These are phyloP conservation scores for Lepidocolaptes lacrymiger DNA, from an alignment of 2,797 vertebrate species.

Conservation along the genomic window DNA sequence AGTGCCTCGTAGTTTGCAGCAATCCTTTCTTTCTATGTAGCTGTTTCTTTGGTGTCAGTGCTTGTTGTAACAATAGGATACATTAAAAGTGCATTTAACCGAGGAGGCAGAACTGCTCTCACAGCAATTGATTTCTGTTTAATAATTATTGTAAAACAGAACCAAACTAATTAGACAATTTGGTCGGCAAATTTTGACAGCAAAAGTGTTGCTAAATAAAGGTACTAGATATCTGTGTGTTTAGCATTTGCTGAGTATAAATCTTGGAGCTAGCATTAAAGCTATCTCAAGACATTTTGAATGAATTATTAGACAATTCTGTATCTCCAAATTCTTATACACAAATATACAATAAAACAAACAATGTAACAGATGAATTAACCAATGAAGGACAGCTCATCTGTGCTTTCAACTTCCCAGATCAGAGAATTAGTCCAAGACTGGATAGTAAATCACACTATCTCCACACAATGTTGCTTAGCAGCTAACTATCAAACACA, in stretches of 20 bases:
- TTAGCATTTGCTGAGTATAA: not conserved
- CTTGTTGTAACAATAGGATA: slow-evolving; percentile 67
- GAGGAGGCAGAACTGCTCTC: not conserved
- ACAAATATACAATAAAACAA: slow-evolving; percentile 45
- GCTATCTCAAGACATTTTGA: not conserved
- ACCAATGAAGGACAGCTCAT: slow-evolving; percentile 25
- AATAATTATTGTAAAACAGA: not conserved
- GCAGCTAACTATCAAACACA: slow-evolving; percentile 21
- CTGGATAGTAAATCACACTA: slow-evolving; percentile 32
- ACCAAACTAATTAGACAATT: not conserved
- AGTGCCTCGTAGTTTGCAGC: slow-evolving; percentile 75
- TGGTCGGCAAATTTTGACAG: not conserved
- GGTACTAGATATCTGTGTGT: not conserved
- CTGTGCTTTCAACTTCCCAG: not conserved
- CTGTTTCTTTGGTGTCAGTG: slow-evolving; percentile 66
- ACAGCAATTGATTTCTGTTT: not conserved
- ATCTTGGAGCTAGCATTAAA: not conserved
- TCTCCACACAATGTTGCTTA: slow-evolving; percentile 1
- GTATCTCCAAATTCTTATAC: not conserved
- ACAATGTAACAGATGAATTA: slow-evolving; percentile 39
- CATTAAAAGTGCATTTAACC: slow-evolving; percentile 4
- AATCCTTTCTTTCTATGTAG: slow-evolving; percentile 63
- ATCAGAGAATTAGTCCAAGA: slow-evolving; percentile 33
- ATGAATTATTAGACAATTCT: slow-evolving; percentile 37
- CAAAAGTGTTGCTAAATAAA: not conserved